phyloP scores from a whole-genome alignment of 2,888 invertebrate species.

The Adelphocoris suturalis region DNA sequence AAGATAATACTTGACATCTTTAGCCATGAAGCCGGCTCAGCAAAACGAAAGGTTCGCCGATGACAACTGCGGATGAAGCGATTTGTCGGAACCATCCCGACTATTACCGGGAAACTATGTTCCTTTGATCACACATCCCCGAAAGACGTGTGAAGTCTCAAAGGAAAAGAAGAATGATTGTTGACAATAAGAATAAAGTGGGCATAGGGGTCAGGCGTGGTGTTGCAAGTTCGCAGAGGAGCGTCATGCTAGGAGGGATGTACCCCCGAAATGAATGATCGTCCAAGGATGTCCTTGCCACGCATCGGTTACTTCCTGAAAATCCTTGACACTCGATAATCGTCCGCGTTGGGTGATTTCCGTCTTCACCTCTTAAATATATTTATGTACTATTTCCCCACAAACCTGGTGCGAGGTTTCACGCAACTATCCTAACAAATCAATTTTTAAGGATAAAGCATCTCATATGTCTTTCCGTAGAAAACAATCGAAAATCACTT shows the following conservation, averaged over 20 bases:
- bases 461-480: too few relatives aligned
- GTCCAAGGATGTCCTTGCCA: constrained; percentile 55
- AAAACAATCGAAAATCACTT: too few relatives aligned
- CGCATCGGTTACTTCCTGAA: constrained; percentile 34
- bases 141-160: background rate
- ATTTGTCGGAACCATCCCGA: background rate
- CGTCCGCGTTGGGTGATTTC: background rate
- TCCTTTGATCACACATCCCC: background rate
- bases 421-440: too few relatives aligned
- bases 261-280: constrained; percentile 39
- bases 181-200: constrained; percentile 25
- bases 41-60: too few relatives aligned
- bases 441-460: too few relatives aligned
- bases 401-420: too few relatives aligned
- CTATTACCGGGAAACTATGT: background rate
- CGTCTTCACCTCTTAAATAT: background rate
- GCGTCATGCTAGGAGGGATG: constrained; percentile 51
- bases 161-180: background rate
- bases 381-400: too few relatives aligned
- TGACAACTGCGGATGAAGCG: background rate
- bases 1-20: too few relatives aligned
- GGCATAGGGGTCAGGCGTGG: background rate
- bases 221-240: background rate
- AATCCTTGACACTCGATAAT: constrained; percentile 53
- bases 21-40: too few relatives aligned